Base-by-base conservation (phyloP, 2,888 invertebrate species). In the Paralinhomoeus sp. region DNA sequence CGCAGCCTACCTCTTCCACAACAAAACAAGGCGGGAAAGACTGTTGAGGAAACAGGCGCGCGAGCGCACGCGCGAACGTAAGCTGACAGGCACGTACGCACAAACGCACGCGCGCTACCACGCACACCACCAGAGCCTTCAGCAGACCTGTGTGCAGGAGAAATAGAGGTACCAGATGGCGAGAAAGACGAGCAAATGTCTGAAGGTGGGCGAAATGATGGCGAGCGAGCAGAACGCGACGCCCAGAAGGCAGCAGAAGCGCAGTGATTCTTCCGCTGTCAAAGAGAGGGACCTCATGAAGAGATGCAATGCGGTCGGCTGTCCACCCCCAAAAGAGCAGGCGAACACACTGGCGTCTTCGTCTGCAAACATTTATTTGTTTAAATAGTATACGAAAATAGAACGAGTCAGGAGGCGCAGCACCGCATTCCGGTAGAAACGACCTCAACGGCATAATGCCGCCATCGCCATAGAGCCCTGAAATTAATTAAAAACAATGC, bases 381-480 rank as follows among this genome's bases (percentile, higher is more conserved):
- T n/a, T n/a, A n/a, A n/a, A n/a, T n/a, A n/a, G n/a, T n/a, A n/a
- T n/a, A n/a, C n/a, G n/a, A n/a, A n/a, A n/a, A n/a, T n/a, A n/a
- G n/a, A n/a, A n/a, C 27, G 5, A 27, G 27, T 27, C 7, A 12
- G 27, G 5, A 12, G 27, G 5, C 7, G 27, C 27, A 5, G 5
- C 27, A 27, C 27, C 27, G 27, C 27, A 27, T 27, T 5, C 7
- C 31, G 41, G 40, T n/a, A 49, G 36, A 21, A 24, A 27, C 21
- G 42, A 38, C 1, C 39, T 21, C 15, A 74, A 76, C 42, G 78
- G 78, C 47, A 77, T 58, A 43, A 79, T 67, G 41, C 79, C 79
- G 71, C 76, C 74, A 56, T 75, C 74, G 3, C 78, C 78, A 63
- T 76, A 78, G 22, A 79, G 63, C 47, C 78, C 78, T 78, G 57